phyloP scores from a whole-genome alignment of 2,113 vertebrate genomes.

The Caracal caracal region DNA sequence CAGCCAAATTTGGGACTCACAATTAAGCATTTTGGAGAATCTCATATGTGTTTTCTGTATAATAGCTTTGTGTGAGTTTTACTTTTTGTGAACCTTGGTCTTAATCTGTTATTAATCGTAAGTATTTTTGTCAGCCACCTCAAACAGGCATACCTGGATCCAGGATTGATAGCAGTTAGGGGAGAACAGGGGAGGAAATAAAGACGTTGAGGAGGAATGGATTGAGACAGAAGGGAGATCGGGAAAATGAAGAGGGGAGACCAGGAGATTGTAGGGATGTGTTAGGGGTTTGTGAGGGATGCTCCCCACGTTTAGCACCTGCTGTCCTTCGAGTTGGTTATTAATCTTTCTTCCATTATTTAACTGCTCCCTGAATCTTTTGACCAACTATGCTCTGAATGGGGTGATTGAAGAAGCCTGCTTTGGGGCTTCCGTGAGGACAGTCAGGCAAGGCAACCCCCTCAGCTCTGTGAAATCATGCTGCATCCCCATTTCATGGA shows the following conservation, averaged over 20 bases:
- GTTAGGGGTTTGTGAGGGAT: fast-evolving
- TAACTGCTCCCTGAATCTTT: not conserved
- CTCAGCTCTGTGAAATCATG: not conserved
- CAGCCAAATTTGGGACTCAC: not conserved
- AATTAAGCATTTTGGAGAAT: not conserved
- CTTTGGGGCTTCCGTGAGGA: not conserved
- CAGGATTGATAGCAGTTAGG: not conserved
- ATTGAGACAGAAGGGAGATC: not conserved
- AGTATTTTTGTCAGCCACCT: not conserved
- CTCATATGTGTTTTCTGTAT: not conserved
- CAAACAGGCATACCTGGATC: not conserved
- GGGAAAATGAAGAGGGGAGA: not conserved
- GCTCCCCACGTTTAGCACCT: fast-evolving
- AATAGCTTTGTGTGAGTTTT: not conserved
- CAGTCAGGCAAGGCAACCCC: not conserved
- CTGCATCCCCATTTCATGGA: too few relatives aligned
- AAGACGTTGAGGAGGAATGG: too few relatives aligned
- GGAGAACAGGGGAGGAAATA: not conserved
- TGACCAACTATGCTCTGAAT: fast-evolving
- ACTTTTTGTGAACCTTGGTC: not conserved
- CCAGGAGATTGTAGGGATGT: fast-evolving
- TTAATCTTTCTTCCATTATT: not conserved
- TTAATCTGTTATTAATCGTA: not conserved
- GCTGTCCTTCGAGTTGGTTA: fast-evolving
- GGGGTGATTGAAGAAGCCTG: not conserved